phyloP scores from a whole-genome alignment of 2,797 vertebrate species.

The Meda fulgida region DNA sequence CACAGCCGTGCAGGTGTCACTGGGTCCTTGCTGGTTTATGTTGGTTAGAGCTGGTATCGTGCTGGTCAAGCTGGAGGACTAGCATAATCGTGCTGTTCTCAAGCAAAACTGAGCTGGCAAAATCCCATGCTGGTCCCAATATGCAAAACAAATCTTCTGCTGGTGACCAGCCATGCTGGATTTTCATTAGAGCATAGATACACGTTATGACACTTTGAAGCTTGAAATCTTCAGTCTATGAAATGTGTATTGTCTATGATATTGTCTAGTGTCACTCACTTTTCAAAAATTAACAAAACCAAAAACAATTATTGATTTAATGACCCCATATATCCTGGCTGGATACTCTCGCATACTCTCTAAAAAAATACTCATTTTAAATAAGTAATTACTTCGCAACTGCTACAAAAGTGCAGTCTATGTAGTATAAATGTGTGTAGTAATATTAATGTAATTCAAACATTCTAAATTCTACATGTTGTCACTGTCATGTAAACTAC shows the following conservation, averaged over 20 bases:
- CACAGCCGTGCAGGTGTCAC: too few species aligned
- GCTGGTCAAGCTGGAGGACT: not conserved
- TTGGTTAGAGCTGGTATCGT: not conserved
- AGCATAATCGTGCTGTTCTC: not conserved
- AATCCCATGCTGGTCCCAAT: not conserved
- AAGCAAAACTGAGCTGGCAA: not conserved
- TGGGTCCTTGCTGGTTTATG: not conserved
- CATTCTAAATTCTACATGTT: not conserved
- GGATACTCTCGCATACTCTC: not conserved
- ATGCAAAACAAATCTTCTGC: not conserved
- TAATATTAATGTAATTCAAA: not conserved
- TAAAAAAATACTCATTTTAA: not conserved
- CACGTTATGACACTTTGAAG: not conserved
- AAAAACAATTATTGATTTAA: not conserved
- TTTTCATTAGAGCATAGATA: not conserved
- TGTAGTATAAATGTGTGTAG: not conserved
- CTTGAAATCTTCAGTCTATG: not conserved
- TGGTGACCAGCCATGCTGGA: too few species aligned
- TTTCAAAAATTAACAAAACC: not conserved
- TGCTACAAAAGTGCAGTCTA: not conserved
- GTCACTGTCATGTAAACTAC: not conserved
- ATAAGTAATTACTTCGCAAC: not conserved
- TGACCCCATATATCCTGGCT: not conserved
- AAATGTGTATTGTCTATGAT: not conserved
- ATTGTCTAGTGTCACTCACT: not conserved